These are phyloP conservation scores for Anoplopoma fimbria DNA, from an alignment of 2,113 vertebrate genomes.

Conservation along the genomic window DNA sequence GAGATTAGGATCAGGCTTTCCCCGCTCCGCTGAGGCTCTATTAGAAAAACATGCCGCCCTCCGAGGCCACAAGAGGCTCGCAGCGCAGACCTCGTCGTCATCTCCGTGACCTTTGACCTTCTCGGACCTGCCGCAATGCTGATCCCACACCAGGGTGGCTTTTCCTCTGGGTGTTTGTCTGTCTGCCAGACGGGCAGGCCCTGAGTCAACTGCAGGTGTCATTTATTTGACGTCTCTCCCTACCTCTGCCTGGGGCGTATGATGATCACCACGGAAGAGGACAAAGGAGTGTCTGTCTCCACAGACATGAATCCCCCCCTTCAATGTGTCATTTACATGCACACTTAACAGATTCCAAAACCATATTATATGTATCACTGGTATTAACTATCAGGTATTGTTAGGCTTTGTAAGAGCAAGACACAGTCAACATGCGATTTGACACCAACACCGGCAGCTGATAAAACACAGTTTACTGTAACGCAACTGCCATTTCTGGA, in stretches of 20 bases:
- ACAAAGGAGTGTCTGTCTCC: slow-evolving; percentile 75
- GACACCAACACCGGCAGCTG: slow-evolving; percentile 51
- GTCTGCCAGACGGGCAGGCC: slow-evolving; percentile 47
- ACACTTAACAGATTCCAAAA: slow-evolving; percentile 34
- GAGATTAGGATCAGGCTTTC: slow-evolving; percentile 78
- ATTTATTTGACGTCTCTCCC: slow-evolving; percentile 53
- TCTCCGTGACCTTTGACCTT: slow-evolving; percentile 69
- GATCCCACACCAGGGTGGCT: slow-evolving; percentile 47
- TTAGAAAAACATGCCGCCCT: slow-evolving; percentile 20
- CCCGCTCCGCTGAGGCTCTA: slow-evolving; percentile 64
- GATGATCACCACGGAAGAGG: slow-evolving; percentile 48
- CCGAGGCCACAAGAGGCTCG: background rate
- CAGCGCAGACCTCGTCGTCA: slow-evolving; percentile 3
- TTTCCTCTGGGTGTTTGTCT: slow-evolving; percentile 65
- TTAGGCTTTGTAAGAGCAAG: slow-evolving; percentile 21
- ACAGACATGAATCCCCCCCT: slow-evolving; percentile 30
- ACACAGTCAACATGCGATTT: slow-evolving; percentile 38
- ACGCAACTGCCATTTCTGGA: background rate
- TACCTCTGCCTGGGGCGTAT: slow-evolving; percentile 41
- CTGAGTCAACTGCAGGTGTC: slow-evolving; percentile 71
- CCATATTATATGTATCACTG: slow-evolving; percentile 10
- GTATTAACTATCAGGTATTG: slow-evolving; percentile 49
- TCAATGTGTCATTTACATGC: slow-evolving; percentile 48
- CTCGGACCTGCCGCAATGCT: slow-evolving; percentile 51
- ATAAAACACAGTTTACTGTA: slow-evolving; percentile 45